Percentiles rank a stretch among this genome's conserved stretches.
Conservation (phyloP, 2,888 invertebrate species). For the Empis stercorea region DNA sequence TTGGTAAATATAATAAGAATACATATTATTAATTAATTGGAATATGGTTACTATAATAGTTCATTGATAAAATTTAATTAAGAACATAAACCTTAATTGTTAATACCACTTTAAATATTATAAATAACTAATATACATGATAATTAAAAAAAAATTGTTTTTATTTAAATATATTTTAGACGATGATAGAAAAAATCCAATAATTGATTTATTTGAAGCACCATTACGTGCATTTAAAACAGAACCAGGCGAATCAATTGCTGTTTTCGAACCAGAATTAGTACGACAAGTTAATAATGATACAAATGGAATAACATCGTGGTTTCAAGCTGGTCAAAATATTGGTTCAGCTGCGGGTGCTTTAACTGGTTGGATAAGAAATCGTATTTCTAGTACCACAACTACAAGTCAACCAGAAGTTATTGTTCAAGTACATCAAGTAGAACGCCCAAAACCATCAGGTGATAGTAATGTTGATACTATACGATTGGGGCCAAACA, state of each 20-base stretch:
- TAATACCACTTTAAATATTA: no score
- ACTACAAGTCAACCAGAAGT: conserved; percentile 4
- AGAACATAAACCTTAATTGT: no score
- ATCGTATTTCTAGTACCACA: neutral
- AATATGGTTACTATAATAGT: no score
- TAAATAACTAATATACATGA: no score
- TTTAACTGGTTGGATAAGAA: conserved; percentile 2
- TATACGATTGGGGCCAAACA: neutral
- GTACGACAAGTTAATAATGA: neutral
- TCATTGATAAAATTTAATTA: no score
- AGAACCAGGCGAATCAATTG: conserved; percentile 8
- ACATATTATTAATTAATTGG: no score
- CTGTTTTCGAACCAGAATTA: conserved; percentile 8
- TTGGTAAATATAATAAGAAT: no score
- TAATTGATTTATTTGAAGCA: conserved; percentile 11
- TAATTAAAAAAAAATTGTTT: no score
- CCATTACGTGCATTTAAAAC: conserved; percentile 10
- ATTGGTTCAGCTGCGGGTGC: conserved; percentile 2
- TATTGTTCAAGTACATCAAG: conserved; percentile 2
- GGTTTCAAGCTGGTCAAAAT: neutral
- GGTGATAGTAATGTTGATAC: neutral
- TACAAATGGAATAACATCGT: neutral
- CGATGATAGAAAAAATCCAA: conserved; percentile 7
- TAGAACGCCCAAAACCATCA: neutral
- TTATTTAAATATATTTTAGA: no score